Percentiles rank a stretch among this genome's conserved stretches.
phyloP scores from a whole-genome alignment of 2,888 invertebrate genomes.

The Lissonota sp. region DNA sequence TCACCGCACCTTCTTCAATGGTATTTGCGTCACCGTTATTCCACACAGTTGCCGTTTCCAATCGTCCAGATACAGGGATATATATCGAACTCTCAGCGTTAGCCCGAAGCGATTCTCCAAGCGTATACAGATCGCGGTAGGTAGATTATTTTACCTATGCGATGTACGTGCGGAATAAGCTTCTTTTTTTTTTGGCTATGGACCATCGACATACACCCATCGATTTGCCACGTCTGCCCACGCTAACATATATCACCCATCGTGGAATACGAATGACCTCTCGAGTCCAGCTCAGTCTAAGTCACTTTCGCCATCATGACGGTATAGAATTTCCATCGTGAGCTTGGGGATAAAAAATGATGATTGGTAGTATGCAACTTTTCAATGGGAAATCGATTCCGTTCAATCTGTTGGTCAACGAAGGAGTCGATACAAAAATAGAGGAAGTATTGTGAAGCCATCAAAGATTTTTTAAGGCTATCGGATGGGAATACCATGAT shows the following conservation, averaged over 20 bases:
- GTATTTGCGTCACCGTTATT: slow-evolving; percentile 29
- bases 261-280: slow-evolving; percentile 44
- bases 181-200: background rate
- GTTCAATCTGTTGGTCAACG: background rate
- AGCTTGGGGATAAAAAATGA: background rate
- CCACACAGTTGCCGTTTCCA: slow-evolving; percentile 52
- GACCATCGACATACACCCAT: background rate
- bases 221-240: slow-evolving; percentile 35
- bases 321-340: slow-evolving; percentile 24
- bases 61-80: slow-evolving; percentile 62
- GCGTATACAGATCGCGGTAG: slow-evolving; percentile 23
- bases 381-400: slow-evolving; percentile 6
- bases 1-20: slow-evolving; percentile 73
- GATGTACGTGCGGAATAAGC: slow-evolving; percentile 17
- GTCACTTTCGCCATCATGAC: slow-evolving; percentile 16
- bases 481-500: too few relatives aligned
- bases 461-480: too few relatives aligned
- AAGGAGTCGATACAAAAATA: too few relatives aligned
- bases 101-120: slow-evolving; percentile 40
- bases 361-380: background rate
- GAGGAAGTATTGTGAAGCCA: too few relatives aligned
- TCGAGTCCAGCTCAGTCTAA: slow-evolving; percentile 11
- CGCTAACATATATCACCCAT: slow-evolving; percentile 22
- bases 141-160: slow-evolving; percentile 13
- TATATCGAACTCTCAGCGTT: slow-evolving; percentile 46